Percentiles rank a stretch among this genome's conserved stretches.
Conservation (phyloP, 1,140 invertebrate genomes). For the Heliconius hermathena region DNA sequence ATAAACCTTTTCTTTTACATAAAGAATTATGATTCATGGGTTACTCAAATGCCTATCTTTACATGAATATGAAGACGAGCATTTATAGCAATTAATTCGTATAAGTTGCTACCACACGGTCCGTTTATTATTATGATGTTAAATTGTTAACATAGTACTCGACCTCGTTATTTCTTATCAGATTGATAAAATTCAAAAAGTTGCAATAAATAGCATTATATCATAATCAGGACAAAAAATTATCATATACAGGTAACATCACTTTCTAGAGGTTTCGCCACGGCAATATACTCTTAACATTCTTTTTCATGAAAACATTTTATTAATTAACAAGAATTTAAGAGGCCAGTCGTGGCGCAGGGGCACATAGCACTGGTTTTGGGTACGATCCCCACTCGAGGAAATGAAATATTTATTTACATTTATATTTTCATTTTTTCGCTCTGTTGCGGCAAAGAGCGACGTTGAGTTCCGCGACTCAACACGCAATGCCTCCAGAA, state of each 20-base stretch:
- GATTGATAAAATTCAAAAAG: slow-evolving; percentile 12
- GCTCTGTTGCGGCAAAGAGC: too few relatives aligned
- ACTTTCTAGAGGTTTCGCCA: neutral
- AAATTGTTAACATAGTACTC: slow-evolving; percentile 12
- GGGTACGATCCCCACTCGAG: too few relatives aligned
- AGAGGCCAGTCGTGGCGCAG: too few relatives aligned
- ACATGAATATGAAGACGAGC: neutral
- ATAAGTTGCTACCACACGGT: neutral
- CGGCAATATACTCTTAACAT: too few relatives aligned
- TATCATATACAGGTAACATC: neutral
- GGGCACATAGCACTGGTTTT: too few relatives aligned
- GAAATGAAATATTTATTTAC: too few relatives aligned
- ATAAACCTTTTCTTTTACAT: slow-evolving; percentile 12
- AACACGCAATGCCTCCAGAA: too few relatives aligned
- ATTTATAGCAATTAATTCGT: slow-evolving; percentile 7
- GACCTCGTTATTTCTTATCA: slow-evolving; percentile 14
- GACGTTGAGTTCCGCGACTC: too few relatives aligned
- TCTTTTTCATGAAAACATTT: too few relatives aligned
- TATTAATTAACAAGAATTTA: neutral
- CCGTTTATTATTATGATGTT: neutral
- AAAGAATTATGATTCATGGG: slow-evolving; percentile 4
- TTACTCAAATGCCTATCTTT: slow-evolving; percentile 5
- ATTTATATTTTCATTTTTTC: too few relatives aligned
- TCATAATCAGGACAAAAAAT: neutral
- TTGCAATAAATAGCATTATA: neutral